Evolutionary conservation across 2,797 vertebrate species (phyloP).

Genomic region (Ctenosaura bakeri): DNA sequence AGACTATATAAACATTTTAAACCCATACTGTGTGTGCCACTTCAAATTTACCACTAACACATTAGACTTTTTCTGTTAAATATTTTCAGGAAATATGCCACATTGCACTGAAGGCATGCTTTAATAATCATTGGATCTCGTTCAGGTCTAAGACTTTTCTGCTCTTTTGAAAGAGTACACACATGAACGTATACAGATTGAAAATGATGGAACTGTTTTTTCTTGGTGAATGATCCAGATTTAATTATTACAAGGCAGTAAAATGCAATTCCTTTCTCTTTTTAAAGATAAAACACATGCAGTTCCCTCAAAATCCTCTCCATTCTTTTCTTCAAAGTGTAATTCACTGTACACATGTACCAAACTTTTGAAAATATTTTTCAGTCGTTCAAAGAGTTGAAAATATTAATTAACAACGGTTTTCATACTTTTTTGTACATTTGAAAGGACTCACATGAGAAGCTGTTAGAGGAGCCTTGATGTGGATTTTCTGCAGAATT

Average conservation of each 20-base stretch:
- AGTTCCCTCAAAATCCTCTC: neutral
- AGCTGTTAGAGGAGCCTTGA: neutral
- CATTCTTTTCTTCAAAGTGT: neutral
- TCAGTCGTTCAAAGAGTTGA: neutral
- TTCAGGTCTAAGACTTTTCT: constrained; percentile 8
- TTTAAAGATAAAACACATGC: neutral
- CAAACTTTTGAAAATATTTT: neutral
- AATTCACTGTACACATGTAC: neutral
- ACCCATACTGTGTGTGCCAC: constrained; percentile 70
- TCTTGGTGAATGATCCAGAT: neutral
- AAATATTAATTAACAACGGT: neutral
- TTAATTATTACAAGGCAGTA: constrained; percentile 13
- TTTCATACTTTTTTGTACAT: neutral
- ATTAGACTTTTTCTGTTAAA: constrained; percentile 68
- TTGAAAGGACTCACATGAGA: neutral
- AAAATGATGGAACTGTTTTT: neutral
- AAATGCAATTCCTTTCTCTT: neutral
- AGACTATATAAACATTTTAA: constrained; percentile 71
- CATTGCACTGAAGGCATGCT: constrained; percentile 37
- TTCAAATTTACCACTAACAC: constrained; percentile 71
- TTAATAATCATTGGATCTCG: constrained; percentile 42
- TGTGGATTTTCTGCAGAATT: neutral
- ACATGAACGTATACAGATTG: constrained; percentile 43
- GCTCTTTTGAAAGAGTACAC: constrained; percentile 38
- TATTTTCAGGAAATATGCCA: constrained; percentile 60